These are phyloP conservation scores for Onychorhynchus coronatus DNA, from an alignment of 2,113 vertebrate genomes.

Conservation along the genomic window DNA sequence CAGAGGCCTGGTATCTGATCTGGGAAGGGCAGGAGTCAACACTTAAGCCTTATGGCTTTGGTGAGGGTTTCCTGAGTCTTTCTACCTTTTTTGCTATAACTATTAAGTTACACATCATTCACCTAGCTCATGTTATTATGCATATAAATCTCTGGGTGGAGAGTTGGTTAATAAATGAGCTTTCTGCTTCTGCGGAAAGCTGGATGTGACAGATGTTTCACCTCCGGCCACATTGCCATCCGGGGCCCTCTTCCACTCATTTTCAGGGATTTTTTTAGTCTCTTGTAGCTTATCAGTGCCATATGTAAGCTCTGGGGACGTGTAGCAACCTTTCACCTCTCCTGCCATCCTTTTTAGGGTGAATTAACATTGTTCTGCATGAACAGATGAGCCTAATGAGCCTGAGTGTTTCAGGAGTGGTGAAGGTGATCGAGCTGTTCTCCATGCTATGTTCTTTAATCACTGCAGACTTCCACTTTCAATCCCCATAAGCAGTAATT, in stretches of 20 bases:
- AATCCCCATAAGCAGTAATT: neutral
- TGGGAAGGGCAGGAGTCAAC: neutral
- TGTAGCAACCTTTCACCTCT: constrained; percentile 11
- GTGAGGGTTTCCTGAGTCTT: neutral
- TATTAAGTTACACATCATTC: neutral
- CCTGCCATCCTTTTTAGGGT: neutral
- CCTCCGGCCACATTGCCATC: neutral
- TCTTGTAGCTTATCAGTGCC: neutral
- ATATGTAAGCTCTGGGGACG: neutral
- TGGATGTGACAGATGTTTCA: constrained; percentile 7
- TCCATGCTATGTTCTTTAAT: constrained; percentile 10
- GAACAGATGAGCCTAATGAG: constrained; percentile 47
- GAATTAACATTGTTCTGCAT: constrained; percentile 21
- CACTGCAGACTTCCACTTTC: neutral
- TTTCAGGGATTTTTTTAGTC: neutral
- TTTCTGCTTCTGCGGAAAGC: neutral
- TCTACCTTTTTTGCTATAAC: neutral
- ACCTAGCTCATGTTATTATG: neutral
- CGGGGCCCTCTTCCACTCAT: neutral
- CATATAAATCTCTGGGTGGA: neutral
- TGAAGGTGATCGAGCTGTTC: constrained; percentile 28
- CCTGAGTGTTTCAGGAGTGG: neutral
- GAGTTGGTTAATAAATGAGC: neutral
- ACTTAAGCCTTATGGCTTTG: neutral
- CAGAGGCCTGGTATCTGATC: neutral